Percentiles rank a stretch among this genome's conserved stretches.
Conservation (phyloP, 2,888 invertebrate species). For the Lepidochrysops patricia region DNA sequence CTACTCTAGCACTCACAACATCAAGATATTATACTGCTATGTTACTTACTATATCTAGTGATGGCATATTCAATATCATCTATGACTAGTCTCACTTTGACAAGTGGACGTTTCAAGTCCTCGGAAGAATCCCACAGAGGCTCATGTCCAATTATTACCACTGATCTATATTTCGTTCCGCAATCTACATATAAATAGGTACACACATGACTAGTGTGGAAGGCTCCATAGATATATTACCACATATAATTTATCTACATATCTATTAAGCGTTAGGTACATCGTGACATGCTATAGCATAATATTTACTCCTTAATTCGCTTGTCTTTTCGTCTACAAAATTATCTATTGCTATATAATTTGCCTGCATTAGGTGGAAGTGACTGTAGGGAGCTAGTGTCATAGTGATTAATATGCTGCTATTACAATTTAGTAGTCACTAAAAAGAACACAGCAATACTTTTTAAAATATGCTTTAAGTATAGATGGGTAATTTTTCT, state of each 20-base stretch:
- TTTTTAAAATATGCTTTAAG: not conserved
- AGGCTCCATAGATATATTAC: not conserved
- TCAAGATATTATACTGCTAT: not conserved
- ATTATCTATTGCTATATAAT: not conserved
- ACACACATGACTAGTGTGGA: not conserved
- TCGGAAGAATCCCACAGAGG: not conserved
- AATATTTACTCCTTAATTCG: not conserved
- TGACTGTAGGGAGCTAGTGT: not conserved
- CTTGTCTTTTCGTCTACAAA: not conserved
- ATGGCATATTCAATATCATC: not conserved
- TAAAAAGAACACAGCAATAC: not conserved
- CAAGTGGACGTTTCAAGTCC: not conserved
- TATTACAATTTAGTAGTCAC: constrained; percentile 1
- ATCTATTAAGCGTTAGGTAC: not conserved
- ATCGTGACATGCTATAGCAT: not conserved
- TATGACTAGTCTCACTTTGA: not conserved
- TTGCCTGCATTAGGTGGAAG: not conserved
- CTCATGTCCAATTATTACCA: not conserved
- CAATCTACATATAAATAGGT: not conserved
- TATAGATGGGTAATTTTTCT: not conserved
- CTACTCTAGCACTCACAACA: constrained; percentile 3
- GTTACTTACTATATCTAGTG: not conserved
- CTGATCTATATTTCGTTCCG: not conserved
- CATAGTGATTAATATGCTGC: not conserved
- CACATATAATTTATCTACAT: not conserved